Conservation (phyloP, 2,797 vertebrate genomes). For the Melopsittacus undulatus region DNA sequence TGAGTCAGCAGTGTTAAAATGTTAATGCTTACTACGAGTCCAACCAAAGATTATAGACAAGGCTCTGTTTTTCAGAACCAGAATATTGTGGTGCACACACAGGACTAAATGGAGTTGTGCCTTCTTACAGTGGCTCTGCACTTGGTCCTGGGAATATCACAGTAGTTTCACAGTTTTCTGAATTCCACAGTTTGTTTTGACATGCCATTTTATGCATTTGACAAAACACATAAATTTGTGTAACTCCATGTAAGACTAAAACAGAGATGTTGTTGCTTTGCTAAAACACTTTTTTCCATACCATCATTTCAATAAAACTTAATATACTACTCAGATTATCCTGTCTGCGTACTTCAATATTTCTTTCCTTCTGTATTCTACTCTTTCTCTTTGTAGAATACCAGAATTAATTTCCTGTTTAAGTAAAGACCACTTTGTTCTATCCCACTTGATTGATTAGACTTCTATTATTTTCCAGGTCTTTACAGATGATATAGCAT, state of each 20-base stretch:
- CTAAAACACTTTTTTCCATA: not conserved
- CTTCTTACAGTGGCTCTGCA: not conserved
- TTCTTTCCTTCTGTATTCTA: not conserved
- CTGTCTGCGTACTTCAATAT: not conserved
- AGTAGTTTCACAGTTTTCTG: not conserved
- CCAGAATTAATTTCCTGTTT: not conserved
- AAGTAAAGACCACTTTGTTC: not conserved
- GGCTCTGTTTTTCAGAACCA: not conserved
- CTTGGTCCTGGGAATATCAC: not conserved
- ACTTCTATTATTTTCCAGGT: not conserved
- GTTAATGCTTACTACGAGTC: fast-evolving
- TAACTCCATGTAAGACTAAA: not conserved
- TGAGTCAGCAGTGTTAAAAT: not conserved
- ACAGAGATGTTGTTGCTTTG: not conserved
- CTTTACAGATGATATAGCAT: not conserved
- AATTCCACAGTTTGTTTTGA: not conserved
- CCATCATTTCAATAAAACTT: conserved; percentile 62
- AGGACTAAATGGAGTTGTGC: not conserved
- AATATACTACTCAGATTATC: not conserved
- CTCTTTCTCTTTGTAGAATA: not conserved
- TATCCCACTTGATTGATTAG: not conserved
- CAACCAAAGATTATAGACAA: conserved; percentile 1
- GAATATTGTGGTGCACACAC: not conserved
- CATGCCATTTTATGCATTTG: not conserved
- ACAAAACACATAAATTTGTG: not conserved